phyloP scores from a whole-genome alignment of 2,797 vertebrate species.

The Nyctalus aviator region DNA sequence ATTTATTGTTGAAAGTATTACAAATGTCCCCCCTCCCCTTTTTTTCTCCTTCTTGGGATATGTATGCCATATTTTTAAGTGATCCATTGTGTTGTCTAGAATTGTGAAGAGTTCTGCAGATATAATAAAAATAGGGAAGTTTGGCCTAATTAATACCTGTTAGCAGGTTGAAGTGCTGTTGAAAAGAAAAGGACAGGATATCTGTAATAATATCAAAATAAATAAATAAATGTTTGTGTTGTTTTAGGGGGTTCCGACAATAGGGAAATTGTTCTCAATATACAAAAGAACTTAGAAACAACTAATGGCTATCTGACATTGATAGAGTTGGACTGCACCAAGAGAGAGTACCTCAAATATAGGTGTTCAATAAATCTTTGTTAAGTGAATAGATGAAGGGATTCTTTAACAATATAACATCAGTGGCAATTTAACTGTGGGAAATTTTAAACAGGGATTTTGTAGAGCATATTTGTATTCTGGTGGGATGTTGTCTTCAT shows the following conservation, averaged over 20 bases:
- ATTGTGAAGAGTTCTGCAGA: neutral
- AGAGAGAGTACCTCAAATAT: neutral
- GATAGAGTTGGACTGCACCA: neutral
- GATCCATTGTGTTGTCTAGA: neutral
- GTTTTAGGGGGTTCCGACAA: slow-evolving; percentile 5
- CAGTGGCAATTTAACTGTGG: neutral
- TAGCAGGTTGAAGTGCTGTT: slow-evolving; percentile 46
- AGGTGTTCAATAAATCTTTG: neutral
- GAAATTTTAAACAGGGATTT: slow-evolving; percentile 18
- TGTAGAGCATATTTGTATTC: neutral
- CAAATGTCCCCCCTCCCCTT: too few species aligned
- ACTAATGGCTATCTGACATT: neutral
- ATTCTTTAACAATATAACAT: slow-evolving; percentile 22
- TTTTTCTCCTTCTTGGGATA: too few species aligned
- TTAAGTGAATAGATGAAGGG: neutral
- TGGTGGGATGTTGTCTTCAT: neutral
- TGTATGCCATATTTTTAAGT: neutral
- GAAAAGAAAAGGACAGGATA: neutral
- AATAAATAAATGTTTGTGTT: neutral
- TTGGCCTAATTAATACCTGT: neutral
- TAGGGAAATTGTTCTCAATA: neutral
- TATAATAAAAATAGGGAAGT: neutral
- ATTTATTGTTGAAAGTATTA: too few species aligned
- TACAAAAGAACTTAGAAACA: neutral
- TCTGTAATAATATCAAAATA: neutral